Conservation (phyloP, 2,113 vertebrate species). For the Pardalotus punctatus region DNA sequence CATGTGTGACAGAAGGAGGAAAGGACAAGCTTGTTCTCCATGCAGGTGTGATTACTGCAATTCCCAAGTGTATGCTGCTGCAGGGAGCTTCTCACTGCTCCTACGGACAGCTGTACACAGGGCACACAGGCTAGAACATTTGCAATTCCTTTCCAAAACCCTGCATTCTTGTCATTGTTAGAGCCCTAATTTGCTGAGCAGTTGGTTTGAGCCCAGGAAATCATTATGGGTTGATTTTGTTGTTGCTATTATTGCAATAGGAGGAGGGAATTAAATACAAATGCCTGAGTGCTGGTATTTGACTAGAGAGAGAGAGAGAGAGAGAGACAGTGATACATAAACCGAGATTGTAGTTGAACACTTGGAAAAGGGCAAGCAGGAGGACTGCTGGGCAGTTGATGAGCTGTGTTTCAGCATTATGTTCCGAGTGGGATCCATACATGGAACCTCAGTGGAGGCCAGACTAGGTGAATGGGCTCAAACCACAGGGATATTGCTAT, state of each 20-base stretch:
- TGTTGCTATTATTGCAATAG: background rate
- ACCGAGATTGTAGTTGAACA: background rate
- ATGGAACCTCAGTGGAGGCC: background rate
- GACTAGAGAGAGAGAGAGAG: background rate
- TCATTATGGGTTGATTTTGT: background rate
- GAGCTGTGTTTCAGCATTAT: background rate
- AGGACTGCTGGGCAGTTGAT: background rate
- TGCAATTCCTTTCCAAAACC: background rate
- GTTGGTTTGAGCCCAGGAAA: background rate
- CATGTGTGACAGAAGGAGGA: background rate
- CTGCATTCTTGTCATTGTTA: background rate
- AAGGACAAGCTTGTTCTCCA: rapidly evolving
- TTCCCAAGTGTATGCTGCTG: rapidly evolving
- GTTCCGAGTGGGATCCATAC: background rate
- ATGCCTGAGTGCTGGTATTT: background rate
- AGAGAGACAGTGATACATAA: background rate
- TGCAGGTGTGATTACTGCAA: background rate
- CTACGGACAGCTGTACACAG: background rate
- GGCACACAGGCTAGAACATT: background rate
- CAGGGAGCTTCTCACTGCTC: background rate
- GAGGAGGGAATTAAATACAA: slow-evolving; percentile 5
- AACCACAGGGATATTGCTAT: background rate
- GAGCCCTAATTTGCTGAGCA: background rate
- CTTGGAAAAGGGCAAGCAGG: background rate
- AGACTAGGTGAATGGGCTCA: background rate